Evolutionary conservation across 2,113 vertebrate species (phyloP).

Genomic region (Chaetodon auriga): DNA sequence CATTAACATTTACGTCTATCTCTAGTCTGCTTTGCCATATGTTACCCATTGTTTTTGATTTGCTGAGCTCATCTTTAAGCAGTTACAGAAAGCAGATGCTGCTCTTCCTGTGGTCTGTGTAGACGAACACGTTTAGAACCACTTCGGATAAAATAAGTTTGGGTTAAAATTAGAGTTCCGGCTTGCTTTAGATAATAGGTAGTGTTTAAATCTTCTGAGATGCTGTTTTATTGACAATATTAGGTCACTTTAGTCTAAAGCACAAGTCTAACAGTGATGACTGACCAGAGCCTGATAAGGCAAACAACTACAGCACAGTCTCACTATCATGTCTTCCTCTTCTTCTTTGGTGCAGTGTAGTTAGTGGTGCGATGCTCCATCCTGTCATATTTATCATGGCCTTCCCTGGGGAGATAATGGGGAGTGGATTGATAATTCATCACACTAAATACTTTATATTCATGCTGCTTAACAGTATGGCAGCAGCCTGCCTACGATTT

Average conservation of each 20-base stretch:
- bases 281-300: constrained; percentile 17
- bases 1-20: not conserved
- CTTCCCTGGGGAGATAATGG: constrained; percentile 87
- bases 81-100: constrained; percentile 10
- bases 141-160: not conserved
- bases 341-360: constrained; percentile 85
- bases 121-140: not conserved
- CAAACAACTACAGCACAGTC: constrained; percentile 20
- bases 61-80: constrained; percentile 3
- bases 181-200: constrained; percentile 33
- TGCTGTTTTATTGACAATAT: constrained; percentile 20
- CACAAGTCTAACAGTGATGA: constrained; percentile 41
- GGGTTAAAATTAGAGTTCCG: constrained; percentile 4
- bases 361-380: constrained; percentile 89
- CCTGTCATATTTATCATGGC: constrained; percentile 93
- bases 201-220: constrained; percentile 19
- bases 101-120: not conserved
- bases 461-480: constrained; percentile 75
- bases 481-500: constrained; percentile 52
- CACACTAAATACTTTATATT: constrained; percentile 79
- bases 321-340: constrained; percentile 75
- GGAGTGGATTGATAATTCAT: constrained; percentile 75
- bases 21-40: constrained; percentile 10
- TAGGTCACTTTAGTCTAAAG: constrained; percentile 53
- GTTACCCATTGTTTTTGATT: not conserved